Evolutionary conservation across 2,113 vertebrate genomes (phyloP).

Genomic region (Noctilio leporinus): DNA sequence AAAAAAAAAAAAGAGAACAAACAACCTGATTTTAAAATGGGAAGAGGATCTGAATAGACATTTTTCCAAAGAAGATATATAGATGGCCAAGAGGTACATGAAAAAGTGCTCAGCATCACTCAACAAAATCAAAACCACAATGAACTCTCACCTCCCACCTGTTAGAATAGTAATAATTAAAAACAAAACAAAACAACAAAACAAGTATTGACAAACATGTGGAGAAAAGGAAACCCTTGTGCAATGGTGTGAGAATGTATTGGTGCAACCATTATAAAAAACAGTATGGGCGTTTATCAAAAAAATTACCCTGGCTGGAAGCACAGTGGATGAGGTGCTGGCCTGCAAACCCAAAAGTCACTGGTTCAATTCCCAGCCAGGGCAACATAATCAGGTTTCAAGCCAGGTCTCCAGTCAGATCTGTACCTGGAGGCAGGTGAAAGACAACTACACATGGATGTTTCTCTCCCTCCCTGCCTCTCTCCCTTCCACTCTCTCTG

Average conservation of each 20-base stretch:
- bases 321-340: too few relatives aligned
- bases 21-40: background rate
- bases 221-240: too few relatives aligned
- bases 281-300: background rate
- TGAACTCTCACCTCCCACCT: background rate
- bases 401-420: too few relatives aligned
- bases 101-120: background rate
- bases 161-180: background rate
- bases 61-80: background rate
- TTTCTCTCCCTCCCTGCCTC: too few relatives aligned
- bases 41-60: background rate
- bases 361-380: too few relatives aligned
- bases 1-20: background rate
- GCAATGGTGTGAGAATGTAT: background rate
- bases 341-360: too few relatives aligned
- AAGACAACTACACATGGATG: too few relatives aligned
- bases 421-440: too few relatives aligned
- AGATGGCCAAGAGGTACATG: background rate
- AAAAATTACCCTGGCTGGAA: too few relatives aligned
- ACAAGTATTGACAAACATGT: background rate
- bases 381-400: too few relatives aligned
- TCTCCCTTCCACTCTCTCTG: too few relatives aligned
- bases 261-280: background rate
- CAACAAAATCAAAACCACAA: background rate
- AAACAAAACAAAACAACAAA: background rate